Base-by-base conservation (phyloP, 1,140 invertebrate species). In the Asbolus verrucosus region DNA sequence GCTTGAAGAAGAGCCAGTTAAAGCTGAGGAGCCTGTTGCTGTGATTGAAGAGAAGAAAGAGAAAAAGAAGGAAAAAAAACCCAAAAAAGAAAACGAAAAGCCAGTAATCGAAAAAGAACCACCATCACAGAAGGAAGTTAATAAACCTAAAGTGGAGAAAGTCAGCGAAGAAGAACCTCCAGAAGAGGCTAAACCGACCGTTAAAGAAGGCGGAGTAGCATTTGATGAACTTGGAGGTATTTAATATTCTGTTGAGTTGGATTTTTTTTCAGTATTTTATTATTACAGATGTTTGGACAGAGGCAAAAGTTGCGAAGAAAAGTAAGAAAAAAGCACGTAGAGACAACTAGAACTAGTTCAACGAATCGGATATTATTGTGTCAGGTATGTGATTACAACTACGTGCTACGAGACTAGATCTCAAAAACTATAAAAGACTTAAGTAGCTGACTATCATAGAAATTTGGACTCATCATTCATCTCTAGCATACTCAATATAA, bases 211-310 rank as follows among this genome's bases (percentile, higher is more conserved):
- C 66, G 75, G 75, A 63, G 74, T 81, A 30, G 87, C 81, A 14
- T 90, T 90, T 81, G 88, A 91, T 81, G 89, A 91, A 82, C 81
- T 90, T 70, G 89, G 88, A 81, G 90, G 89, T 90, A 83, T 11
- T 59, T 33, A 41, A 24, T 65, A 21, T 41, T 60, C 13, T 33
- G 6, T 24, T 9, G 16, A 19, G n/a, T 43, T 60, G 4, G 31
- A 11, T 60, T 60, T 2, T 36, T 41, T 39, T 43, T 43, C 1
- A 62, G 11, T 11, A 3, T 41, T 1, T 65, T 43, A 54, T 27
- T 60, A 16, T 75, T 76, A 14, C 61, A 81, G 80, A 80, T 71
- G 70, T 73, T 8, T 80, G 80, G 80, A 75, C 76, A 41, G 80
- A 81, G 71, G 72, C 79, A 1, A 81, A 80, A 67, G 69, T 69